A percentile compares a stretch with the other conserved stretches of the same genome.
Conservation (phyloP, 2,888 invertebrate genomes). For the Parasteatoda lunata region DNA sequence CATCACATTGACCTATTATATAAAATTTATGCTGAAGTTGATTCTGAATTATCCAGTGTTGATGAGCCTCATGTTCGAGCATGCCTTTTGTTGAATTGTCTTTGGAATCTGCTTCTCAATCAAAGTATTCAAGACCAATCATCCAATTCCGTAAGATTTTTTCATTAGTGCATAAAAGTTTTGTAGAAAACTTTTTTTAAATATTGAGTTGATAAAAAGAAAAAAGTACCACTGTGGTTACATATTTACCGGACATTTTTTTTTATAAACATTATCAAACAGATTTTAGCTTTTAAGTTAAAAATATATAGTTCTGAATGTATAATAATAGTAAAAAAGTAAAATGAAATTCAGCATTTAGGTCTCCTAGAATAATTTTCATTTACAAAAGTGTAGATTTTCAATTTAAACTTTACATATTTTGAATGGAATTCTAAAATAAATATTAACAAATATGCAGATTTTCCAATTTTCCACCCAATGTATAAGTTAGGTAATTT, state of each 20-base stretch:
- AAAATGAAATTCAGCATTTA: too few relatives aligned
- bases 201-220: neutral
- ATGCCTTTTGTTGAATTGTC: conserved; percentile 23
- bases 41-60: neutral
- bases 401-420: too few relatives aligned
- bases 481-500: too few relatives aligned
- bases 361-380: too few relatives aligned
- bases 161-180: neutral
- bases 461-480: too few relatives aligned
- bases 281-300: neutral
- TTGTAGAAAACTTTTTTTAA: neutral
- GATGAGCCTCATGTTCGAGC: conserved; percentile 32
- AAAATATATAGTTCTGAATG: too few relatives aligned
- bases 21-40: conserved; percentile 29
- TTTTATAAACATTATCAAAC: neutral
- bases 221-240: neutral
- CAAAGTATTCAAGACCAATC: conserved; percentile 23
- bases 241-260: neutral
- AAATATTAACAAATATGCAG: too few relatives aligned
- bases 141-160: conserved; percentile 22
- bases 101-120: conserved; percentile 38
- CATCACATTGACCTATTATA: conserved; percentile 34
- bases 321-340: too few relatives aligned
- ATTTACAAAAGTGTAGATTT: too few relatives aligned
- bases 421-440: too few relatives aligned